Evolutionary conservation across 2,888 invertebrate species (phyloP).

Genomic region (Heliconius sara): DNA sequence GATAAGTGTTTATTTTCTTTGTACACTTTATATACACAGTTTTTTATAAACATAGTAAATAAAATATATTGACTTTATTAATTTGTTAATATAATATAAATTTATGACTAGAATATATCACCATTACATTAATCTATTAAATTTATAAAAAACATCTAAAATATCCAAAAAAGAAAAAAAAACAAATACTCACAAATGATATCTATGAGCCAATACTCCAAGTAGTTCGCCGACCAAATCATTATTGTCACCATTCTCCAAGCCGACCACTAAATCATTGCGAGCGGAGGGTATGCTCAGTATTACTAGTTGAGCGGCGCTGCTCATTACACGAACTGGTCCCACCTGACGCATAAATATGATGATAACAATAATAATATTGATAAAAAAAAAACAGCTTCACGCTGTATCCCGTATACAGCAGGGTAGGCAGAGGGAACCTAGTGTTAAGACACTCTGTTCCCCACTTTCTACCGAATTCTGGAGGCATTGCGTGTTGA

Average conservation of each 20-base stretch:
- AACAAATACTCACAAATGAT: constrained; percentile 86
- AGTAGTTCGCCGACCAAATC: constrained; percentile 95
- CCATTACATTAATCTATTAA: background rate
- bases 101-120: no score
- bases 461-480: no score
- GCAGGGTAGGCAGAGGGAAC: no score
- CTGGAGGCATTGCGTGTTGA: no score
- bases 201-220: constrained; percentile 90
- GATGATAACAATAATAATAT: background rate
- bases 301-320: constrained; percentile 93
- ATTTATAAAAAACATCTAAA: background rate
- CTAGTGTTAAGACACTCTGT: no score
- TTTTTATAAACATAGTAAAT: no score
- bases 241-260: constrained; percentile 67
- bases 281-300: constrained; percentile 91
- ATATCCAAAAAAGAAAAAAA: rapidly evolving
- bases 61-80: no score
- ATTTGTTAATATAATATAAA: no score
- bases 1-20: no score
- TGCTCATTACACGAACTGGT: constrained; percentile 93
- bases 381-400: no score
- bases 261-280: constrained; percentile 94
- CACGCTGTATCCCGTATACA: no score
- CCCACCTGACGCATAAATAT: constrained; percentile 85
- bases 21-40: no score